Evolutionary conservation across 2,888 invertebrate species (phyloP), one percentile per base, ranked within the genome.

Genomic region (Conomelus anceps): DNA sequence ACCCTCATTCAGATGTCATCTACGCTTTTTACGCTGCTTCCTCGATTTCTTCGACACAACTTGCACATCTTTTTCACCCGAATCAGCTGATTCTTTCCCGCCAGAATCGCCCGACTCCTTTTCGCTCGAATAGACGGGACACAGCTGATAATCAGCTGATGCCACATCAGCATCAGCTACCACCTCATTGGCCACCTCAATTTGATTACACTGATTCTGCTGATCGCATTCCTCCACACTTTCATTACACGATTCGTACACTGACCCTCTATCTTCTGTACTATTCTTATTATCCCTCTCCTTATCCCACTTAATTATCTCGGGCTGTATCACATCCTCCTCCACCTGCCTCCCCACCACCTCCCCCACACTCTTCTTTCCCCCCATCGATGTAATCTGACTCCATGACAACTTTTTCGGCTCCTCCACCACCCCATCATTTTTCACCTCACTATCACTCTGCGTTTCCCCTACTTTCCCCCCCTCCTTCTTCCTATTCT

Each of bases 161-260:
- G 84, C 23, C 0, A 84, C 87, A 84, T 22, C 88, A 34, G 88
- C 85, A 20, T 23, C 86, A 11, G 89, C 88, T 23, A 63, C 23
- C 22, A 7, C 23, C 22, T 1, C 22, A 23, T 4, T 3, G 4
- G 22, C 23, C n/a, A 7, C 3, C 22, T 86, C 23, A 13, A 9
- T 84, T 20, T 6, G 7, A 6, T 4, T 9, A 9, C 22, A 22
- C 22, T 84, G 84, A 9, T 84, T 22, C 6, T n/a, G 7, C 22
- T 84, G 22, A 20, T 20, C 23, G n/a, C 23, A 0, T 11, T 24
- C 63, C 23, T 90, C 90, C 22, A 90, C 89, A 23, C 90, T 90
- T 86, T 91, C 91, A 86, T 91, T 91, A 89, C 91, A 91, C 22
- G 91, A 91, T 89, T 91, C 91, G 88, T 91, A 91, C 13, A 91